Evolutionary conservation across 2,113 vertebrate genomes (phyloP), one percentile per base, ranked within the genome.

Genomic region (Amblyornis subalaris): DNA sequence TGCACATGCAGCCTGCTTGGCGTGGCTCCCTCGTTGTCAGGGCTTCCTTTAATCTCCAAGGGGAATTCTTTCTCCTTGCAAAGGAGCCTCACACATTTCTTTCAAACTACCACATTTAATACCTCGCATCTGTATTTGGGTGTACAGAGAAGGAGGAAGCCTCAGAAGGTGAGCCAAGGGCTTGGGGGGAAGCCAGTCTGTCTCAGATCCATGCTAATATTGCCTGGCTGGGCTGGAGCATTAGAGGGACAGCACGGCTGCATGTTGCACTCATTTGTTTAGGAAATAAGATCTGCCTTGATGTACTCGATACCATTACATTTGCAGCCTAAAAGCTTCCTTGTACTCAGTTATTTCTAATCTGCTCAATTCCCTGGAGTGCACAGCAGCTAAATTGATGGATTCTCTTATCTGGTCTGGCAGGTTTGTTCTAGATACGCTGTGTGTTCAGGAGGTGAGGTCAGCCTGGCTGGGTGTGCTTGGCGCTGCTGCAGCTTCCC

Each of bases 281-380:
- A 87, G 96, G 93, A 94, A 95, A 94, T 84, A 76, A 96, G 96
- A 86, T 90, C 96, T 96, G 94, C 94, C 91, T 93, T 89, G 94
- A 95, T 94, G 84, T 90, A 75, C 92, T 96, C 42, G 12, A 92
- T 94, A 79, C 91, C 81, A 95, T 94, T 94, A 75, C 93, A 70
- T 92, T 69, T 79, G 62, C 88, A 94, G 96, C 90, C 95, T 96
- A 93, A 95, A 95, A 96, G 94, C 96, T 95, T 94, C 89, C 94
- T 92, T 88, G 93, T 94, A 91, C 80, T 92, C 90, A 55, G 73
- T 95, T 89, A 79, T 91, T 92, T 96, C 91, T 93, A 89, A 96
- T 95, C 91, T 89, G 89, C 88, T 79, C 93, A 44, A 40, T 91
- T 96, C 91, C 91, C 93, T 62, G 58, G 93, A 88, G 93, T 77